Base-by-base conservation (phyloP, 2,797 vertebrate genomes). In the Geranospiza caerulescens region DNA sequence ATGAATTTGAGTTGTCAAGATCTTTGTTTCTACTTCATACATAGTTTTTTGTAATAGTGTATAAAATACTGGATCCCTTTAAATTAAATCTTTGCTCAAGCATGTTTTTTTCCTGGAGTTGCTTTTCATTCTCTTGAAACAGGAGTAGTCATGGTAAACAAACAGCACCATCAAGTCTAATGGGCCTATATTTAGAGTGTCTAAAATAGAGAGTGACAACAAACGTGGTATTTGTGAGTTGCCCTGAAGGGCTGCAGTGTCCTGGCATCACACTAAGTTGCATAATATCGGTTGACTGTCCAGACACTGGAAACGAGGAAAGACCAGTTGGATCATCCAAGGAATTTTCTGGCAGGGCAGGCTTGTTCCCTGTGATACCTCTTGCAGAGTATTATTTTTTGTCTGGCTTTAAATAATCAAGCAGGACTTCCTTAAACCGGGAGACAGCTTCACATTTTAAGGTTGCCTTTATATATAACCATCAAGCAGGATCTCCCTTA, bases 141-240 rank as follows among this genome's bases (percentile, higher is more conserved):
- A 47, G 44, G 58, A 75, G 50, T 55, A 59, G 42, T 58, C 45
- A 55, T 47, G 36, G 68, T 89, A 90, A 81, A 80, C 3, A 6
- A 86, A 70, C 55, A 79, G 73, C 44, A 84, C 38, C 36, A 73
- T 52, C 36, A 44, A 70, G 59, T 79, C 50, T 90, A 90, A 92
- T 94, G 50, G 31, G 15, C 36, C 94, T 97, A 94, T 96, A 89
- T 96, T 96, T 95, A 97, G 84, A 60, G 19, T 67, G 26, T 91
- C 70, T 86, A 64, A 94, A 80, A 90, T 59, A 78, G 73, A 33
- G 20, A 31, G 47, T 92, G 92, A 95, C 92, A 87, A 76, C 87
- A 92, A 96, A 79, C 13, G 4, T 88, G 66, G 16, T 83, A 27
- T 94, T 93, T 84, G 38, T 75, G 63, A 53, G 56, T 88, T 94